These are phyloP conservation scores for Limnodromus scolopaceus DNA, from an alignment of 2,797 vertebrate species.

Conservation along the genomic window DNA sequence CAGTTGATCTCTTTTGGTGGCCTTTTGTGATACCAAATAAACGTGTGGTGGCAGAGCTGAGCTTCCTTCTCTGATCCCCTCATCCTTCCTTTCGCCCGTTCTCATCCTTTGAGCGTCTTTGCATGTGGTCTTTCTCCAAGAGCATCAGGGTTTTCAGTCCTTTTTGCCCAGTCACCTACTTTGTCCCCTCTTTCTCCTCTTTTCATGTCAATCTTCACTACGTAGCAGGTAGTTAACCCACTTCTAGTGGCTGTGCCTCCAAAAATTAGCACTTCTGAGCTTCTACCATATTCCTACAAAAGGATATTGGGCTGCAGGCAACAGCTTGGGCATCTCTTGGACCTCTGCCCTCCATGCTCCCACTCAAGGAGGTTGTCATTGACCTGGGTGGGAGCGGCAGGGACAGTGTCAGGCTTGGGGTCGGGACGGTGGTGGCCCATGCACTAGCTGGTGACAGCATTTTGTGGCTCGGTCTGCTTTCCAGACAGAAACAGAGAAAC, in stretches of 20 bases:
- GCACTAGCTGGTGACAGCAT: neutral
- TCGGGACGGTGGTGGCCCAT: neutral
- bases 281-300: neutral
- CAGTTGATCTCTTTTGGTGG: neutral
- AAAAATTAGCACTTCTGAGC: neutral
- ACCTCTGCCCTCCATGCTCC: neutral
- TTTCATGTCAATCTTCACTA: neutral
- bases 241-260: neutral
- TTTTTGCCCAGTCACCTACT: neutral
- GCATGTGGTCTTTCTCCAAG: neutral
- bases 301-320: neutral
- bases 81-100: neutral
- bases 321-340: neutral
- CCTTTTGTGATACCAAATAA: neutral
- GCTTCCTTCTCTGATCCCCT: neutral
- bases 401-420: neutral
- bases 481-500: neutral
- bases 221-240: neutral
- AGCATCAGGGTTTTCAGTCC: neutral
- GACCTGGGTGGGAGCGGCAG: neutral
- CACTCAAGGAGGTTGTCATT: neutral
- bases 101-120: neutral
- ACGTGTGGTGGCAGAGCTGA: neutral
- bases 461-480: neutral
- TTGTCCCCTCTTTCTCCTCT: neutral